Evolutionary conservation across 2,888 invertebrate species (phyloP).

Genomic region (Diarsia brunnea): DNA sequence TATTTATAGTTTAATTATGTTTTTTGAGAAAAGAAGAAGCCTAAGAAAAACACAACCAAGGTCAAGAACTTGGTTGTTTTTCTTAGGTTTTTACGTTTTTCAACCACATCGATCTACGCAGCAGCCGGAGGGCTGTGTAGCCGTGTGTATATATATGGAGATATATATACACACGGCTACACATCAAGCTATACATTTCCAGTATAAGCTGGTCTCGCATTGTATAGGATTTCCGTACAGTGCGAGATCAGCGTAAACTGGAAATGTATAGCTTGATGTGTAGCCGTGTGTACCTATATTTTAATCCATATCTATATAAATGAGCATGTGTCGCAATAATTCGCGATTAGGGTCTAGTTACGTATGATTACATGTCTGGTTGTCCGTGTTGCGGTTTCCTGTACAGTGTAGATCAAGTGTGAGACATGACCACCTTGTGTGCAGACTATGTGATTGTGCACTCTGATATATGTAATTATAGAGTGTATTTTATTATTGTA

Average conservation of each 20-base stretch:
- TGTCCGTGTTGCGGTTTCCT: constrained; percentile 50
- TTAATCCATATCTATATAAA: constrained; percentile 19
- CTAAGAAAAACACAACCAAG: no score
- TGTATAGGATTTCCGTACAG: no score
- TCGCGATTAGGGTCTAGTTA: constrained; percentile 54
- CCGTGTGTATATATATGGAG: no score
- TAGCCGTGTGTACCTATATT: no score
- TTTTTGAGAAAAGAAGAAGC: neutral
- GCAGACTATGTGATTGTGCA: neutral
- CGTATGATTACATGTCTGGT: constrained; percentile 55
- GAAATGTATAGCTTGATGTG: no score
- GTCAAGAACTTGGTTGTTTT: no score
- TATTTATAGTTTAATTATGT: neutral
- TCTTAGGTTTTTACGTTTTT: no score
- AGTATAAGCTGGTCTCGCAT: no score
- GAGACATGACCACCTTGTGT: constrained; percentile 37
- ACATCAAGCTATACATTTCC: no score
- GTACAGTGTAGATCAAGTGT: constrained; percentile 39
- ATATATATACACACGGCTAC: no score
- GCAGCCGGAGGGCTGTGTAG: no score
- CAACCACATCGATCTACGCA: neutral
- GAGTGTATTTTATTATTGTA: neutral
- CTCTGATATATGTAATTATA: neutral
- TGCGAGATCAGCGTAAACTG: no score
- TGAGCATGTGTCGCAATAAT: constrained; percentile 54